Conservation (phyloP, 1,140 invertebrate species). For the Magallana gigas region DNA sequence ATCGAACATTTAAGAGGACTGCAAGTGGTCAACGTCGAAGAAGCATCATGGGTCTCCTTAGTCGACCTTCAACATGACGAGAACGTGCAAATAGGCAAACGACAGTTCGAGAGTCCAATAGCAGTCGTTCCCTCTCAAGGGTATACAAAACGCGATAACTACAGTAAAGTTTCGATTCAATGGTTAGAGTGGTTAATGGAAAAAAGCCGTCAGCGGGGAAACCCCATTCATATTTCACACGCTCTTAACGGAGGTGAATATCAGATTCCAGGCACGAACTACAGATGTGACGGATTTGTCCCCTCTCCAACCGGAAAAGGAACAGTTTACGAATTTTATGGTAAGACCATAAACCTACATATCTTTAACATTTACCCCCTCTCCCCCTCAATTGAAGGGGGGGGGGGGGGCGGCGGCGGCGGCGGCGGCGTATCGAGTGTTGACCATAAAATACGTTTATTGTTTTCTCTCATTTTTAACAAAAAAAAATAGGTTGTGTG, state of each 20-base stretch:
- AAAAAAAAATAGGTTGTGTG: constrained; percentile 40
- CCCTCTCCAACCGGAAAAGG: background rate
- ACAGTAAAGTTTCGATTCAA: constrained; percentile 48
- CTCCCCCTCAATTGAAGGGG: constrained; percentile 9
- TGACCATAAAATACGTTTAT: background rate
- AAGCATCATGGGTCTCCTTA: background rate
- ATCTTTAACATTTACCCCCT: background rate
- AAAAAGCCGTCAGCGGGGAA: constrained; percentile 14
- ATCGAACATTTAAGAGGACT: background rate
- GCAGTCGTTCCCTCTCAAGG: constrained; percentile 48
- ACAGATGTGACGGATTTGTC: constrained; percentile 46
- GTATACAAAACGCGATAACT: constrained; percentile 46
- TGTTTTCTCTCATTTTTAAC: background rate
- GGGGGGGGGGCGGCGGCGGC: background rate
- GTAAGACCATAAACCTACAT: constrained; percentile 13
- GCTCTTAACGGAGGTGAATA: constrained; percentile 53
- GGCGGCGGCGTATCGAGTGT: constrained; percentile 10
- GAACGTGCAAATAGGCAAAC: constrained; percentile 37
- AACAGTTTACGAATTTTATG: constrained; percentile 51
- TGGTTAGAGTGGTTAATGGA: constrained; percentile 54
- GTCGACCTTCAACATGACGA: constrained; percentile 1
- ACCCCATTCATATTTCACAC: constrained; percentile 44
- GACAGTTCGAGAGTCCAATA: constrained; percentile 6
- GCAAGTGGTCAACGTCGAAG: background rate
- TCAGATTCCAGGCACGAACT: constrained; percentile 37